These are phyloP conservation scores for Carabus problematicus DNA, from an alignment of 2,888 invertebrate genomes.

Conservation along the genomic window DNA sequence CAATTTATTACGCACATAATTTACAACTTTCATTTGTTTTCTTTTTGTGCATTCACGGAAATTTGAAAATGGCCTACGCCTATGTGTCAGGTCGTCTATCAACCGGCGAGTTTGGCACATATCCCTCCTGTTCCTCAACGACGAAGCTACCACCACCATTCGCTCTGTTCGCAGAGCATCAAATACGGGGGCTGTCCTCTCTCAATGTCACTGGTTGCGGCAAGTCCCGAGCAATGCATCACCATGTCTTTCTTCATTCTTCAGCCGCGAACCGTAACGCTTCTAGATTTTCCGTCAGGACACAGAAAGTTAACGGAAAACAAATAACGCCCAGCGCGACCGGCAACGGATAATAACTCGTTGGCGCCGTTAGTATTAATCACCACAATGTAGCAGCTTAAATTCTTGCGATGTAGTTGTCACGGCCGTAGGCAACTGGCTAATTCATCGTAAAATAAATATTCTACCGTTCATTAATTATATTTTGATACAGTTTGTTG, in stretches of 20 bases:
- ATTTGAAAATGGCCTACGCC: conserved; percentile 3
- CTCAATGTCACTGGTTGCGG: background rate
- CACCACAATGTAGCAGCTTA: background rate
- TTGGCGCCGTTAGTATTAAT: conserved; percentile 34
- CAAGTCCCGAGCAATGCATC: conserved; percentile 54
- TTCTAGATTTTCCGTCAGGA: conserved; percentile 32
- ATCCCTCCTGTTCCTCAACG: conserved; percentile 2
- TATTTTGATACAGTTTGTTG: conserved; percentile 43
- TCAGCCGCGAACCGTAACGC: conserved; percentile 42
- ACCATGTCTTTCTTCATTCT: conserved; percentile 47
- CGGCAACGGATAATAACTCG: conserved; percentile 34
- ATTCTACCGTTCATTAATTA: conserved; percentile 41
- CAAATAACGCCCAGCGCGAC: conserved; percentile 33
- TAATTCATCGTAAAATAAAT: conserved; percentile 42
- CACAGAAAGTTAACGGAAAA: conserved; percentile 35
- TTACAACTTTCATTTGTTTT: too few species aligned
- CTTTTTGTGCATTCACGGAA: too few species aligned
- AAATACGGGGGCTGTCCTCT: background rate
- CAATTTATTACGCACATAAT: too few species aligned
- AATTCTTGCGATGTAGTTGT: conserved; percentile 18
- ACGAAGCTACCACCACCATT: too few species aligned
- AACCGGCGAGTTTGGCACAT: conserved; percentile 27
- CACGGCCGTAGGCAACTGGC: conserved; percentile 29
- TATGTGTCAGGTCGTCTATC: conserved; percentile 24
- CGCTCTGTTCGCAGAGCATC: too few species aligned